Conservation (phyloP, 1,140 invertebrate genomes). For the Drosophila ironensis region DNA sequence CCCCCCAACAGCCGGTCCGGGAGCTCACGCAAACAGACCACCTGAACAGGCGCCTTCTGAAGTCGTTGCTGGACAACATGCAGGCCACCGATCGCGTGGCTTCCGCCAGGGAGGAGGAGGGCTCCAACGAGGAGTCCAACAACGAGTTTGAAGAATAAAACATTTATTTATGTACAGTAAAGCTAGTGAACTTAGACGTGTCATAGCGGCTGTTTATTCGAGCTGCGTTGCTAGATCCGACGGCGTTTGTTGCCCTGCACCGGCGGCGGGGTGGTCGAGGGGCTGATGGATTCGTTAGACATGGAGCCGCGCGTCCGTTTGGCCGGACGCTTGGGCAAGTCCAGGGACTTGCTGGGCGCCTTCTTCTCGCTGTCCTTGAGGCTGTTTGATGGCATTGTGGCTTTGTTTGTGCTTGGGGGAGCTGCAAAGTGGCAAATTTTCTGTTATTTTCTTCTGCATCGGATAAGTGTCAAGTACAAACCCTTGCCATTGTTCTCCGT, state of each 20-base stretch:
- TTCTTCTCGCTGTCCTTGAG: slow-evolving; percentile 75
- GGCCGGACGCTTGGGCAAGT: slow-evolving; percentile 71
- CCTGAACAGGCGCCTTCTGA: slow-evolving; percentile 64
- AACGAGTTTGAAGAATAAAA: slow-evolving; percentile 66
- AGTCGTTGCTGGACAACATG: slow-evolving; percentile 67
- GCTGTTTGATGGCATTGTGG: neutral
- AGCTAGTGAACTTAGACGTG: slow-evolving; percentile 41
- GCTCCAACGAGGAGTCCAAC: slow-evolving; percentile 32
- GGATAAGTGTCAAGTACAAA: neutral
- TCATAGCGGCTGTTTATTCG: slow-evolving; percentile 27
- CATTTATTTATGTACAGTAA: slow-evolving; percentile 56
- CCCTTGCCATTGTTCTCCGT: slow-evolving; percentile 64
- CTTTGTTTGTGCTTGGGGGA: slow-evolving; percentile 7
- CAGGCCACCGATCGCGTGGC: slow-evolving; percentile 37
- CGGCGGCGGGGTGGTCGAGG: slow-evolving; percentile 80
- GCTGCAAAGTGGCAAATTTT: neutral
- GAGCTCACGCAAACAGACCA: slow-evolving; percentile 77
- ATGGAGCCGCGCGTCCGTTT: slow-evolving; percentile 81
- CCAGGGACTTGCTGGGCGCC: slow-evolving; percentile 43
- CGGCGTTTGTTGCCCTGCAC: slow-evolving; percentile 72
- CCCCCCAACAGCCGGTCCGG: slow-evolving; percentile 28
- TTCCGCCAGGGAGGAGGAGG: slow-evolving; percentile 18
- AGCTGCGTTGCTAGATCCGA: slow-evolving; percentile 59
- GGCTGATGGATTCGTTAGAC: slow-evolving; percentile 80
- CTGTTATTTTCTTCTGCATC: neutral